Conservation (phyloP, 2,797 vertebrate genomes). For the Ibycter americanus region DNA sequence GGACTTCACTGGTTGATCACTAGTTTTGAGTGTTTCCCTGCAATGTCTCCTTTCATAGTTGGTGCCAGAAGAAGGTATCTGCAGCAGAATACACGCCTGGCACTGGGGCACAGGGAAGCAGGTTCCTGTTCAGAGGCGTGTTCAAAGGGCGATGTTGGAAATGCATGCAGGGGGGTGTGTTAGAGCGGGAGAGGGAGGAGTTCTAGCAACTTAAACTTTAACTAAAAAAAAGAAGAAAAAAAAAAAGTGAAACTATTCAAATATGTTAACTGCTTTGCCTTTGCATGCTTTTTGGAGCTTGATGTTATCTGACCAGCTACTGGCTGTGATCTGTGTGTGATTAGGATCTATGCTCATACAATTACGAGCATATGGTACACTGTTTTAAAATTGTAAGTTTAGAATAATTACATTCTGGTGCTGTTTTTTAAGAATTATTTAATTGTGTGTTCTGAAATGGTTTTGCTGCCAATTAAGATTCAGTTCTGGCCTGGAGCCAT, state of each 20-base stretch:
- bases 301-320: neutral
- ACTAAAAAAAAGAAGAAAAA: neutral
- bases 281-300: neutral
- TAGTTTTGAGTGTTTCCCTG: neutral
- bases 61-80: neutral
- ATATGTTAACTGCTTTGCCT: neutral
- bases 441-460: neutral
- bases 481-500: slow-evolving; percentile 20
- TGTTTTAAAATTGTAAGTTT: neutral
- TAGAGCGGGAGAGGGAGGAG: neutral
- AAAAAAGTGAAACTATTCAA: neutral
- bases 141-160: neutral
- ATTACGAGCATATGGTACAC: neutral
- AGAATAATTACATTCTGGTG: slow-evolving; percentile 10
- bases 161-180: neutral
- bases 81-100: neutral
- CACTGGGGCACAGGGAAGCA: neutral
- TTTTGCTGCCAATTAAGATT: neutral
- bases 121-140: neutral
- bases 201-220: neutral
- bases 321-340: neutral
- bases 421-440: neutral
- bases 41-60: neutral
- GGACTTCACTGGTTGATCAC: neutral
- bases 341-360: neutral